Evolutionary conservation across 2,113 vertebrate genomes (phyloP), one percentile per base, ranked within the genome.

Genomic region (Pedetes capensis): DNA sequence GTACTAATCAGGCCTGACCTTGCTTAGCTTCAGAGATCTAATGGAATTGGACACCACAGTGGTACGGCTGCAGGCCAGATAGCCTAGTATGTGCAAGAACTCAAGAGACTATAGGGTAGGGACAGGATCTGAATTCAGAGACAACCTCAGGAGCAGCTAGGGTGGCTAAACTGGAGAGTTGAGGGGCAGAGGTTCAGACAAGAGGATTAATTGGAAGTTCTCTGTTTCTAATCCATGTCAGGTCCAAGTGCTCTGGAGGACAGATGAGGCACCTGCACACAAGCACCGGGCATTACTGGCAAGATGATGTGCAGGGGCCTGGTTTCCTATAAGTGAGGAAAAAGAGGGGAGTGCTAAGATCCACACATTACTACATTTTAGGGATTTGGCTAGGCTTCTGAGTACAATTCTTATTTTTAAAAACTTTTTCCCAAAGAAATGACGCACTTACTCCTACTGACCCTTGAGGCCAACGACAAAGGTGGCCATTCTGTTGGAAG

Each of bases 401-500:
- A 88, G 34, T 23, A 8, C 32, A 51, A n/a, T 78, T 83, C 42
- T 89, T 55, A 32, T 32, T 42, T 78, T 74, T 47, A 25, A n/a
- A n/a, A n/a, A n/a, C 63, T 68, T 37, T 32, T 76, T 61, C 71
- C 34, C 42, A 23, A 20, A 42, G 57, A 2, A 12, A 20, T 5
- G 16, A 39, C 3, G 11, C 4, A 37, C 51, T 69, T 53, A 47
- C 10, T 18, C 57, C 14, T n/a, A 25, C 49, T 25, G n/a, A 53
- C 32, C 1, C 16, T 14, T n/a, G 34, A 49, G 23, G 22, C 29
- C 23, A 2, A 2, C 2, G 37, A 9, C 64, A 47, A 47, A 13
- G 49, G 47, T 3, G 17, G 29, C 76, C 27, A 47, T 2, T 4
- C 0, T 5, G 2, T 4, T 0, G 0, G 66, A 22, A 68, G 20